Base-by-base conservation (phyloP, 64 coral and sea anemone species). In the Pachyseris speciosa region DNA sequence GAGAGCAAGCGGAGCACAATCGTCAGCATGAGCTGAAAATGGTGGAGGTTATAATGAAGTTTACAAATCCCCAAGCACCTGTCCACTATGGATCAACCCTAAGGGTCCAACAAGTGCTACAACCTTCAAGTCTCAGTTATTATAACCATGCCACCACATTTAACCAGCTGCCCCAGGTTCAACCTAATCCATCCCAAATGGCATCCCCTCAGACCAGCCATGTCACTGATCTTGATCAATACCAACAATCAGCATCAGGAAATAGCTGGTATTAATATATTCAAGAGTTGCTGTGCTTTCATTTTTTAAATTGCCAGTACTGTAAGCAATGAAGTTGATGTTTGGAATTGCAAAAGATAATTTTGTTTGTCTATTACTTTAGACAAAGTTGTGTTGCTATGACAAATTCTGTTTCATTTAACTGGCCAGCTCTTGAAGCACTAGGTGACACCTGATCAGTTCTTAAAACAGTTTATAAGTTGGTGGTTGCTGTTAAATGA, bases 1-100 rank as follows among this genome's bases (percentile, higher is more conserved):
- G 51, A 88, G 86, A 88, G 52, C 68, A 88, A 75, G 86, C 69
- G 41, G 86, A 88, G n/a, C 70, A 39, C 1, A 75, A 88, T 40
- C 65, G 65, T 47, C 84, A 70, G 48, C 71, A 89, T 44, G 70
- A 89, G 52, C 10, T 71, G 11, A 73, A 70, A 29, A 87, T 87
- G 67, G 53, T 73, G 84, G 67, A 87, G 53, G 73, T 87, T 20
- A 87, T 87, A 11, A 53, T 59, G n/a, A 73, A 84, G 27, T 31
- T 84, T 41, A 42, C 65, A 84, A 61, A 84, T 84, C 53, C 80
- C 39, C 80, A 6, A 64, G 16, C 55, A 40, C 65, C 32, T 64
- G 80, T 42, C 65, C 57, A 41, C 39, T 49, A 22, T 66, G 58
- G 2, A 40, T 53, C 52, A 80, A 80, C 29, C 48, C 76, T 57